These are phyloP conservation scores for Lamellibrachia satsuma DNA, from an alignment of 2,888 invertebrate genomes.

Conservation along the genomic window DNA sequence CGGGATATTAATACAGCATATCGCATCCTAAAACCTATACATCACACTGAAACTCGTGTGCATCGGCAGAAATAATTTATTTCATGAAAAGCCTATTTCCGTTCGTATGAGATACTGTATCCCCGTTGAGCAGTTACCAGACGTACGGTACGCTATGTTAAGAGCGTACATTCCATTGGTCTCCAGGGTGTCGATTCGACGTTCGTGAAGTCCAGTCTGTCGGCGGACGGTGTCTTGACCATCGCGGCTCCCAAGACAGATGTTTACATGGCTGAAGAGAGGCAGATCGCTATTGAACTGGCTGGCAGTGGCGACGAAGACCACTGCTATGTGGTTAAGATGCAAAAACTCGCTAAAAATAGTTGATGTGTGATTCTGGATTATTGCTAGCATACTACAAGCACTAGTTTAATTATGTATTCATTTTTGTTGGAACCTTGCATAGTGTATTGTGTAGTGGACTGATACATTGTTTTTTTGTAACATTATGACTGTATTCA, in stretches of 20 bases:
- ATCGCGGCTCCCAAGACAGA: conserved; percentile 66
- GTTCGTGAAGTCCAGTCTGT: conserved; percentile 78
- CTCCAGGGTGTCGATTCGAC: conserved; percentile 77
- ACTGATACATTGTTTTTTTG: neutral
- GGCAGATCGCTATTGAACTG: conserved; percentile 45
- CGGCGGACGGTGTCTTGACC: conserved; percentile 77
- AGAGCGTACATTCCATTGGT: neutral
- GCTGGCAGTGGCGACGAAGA: neutral
- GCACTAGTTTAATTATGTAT: neutral
- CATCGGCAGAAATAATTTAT: too few species aligned
- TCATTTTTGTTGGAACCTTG: neutral
- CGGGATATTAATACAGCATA: too few species aligned
- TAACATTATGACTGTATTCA: neutral
- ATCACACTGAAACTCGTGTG: too few species aligned
- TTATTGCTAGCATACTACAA: neutral
- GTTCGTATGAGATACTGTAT: too few species aligned
- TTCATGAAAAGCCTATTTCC: too few species aligned
- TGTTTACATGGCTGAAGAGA: conserved; percentile 46
- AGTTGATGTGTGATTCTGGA: neutral
- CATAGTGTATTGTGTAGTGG: neutral
- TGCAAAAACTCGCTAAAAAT: neutral
- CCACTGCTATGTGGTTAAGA: neutral
- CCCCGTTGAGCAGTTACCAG: too few species aligned
- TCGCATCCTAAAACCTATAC: too few species aligned
- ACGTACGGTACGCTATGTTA: too few species aligned